Conservation (phyloP, 2,113 vertebrate species). For the Carassius carassius region DNA sequence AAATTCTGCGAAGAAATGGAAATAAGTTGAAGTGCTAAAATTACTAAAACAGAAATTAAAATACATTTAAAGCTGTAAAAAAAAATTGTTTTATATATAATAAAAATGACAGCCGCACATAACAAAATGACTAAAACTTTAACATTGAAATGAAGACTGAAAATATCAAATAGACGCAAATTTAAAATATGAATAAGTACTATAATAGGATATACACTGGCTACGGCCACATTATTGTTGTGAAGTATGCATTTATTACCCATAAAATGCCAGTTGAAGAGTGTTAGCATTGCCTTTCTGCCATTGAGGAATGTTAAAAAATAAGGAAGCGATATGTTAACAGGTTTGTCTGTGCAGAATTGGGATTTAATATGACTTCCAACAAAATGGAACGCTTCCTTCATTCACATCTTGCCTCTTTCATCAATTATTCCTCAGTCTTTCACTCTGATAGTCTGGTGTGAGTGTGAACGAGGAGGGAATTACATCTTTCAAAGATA, state of each 20-base stretch:
- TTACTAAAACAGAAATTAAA: neutral
- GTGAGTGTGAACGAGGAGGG: constrained; percentile 55
- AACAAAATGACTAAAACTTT: neutral
- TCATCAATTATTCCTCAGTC: constrained; percentile 63
- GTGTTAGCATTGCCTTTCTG: neutral
- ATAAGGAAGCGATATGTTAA: too few species aligned
- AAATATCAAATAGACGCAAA: neutral
- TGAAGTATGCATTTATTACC: neutral
- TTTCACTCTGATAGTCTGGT: constrained; percentile 60
- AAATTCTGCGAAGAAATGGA: neutral
- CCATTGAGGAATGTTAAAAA: neutral
- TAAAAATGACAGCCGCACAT: neutral
- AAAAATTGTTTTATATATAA: neutral
- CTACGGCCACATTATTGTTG: neutral
- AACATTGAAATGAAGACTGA: neutral
- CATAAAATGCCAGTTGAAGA: neutral
- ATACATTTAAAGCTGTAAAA: neutral
- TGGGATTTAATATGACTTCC: neutral
- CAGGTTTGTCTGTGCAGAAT: neutral
- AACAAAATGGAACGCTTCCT: neutral
- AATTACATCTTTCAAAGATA: constrained; percentile 54
- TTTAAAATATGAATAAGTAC: neutral
- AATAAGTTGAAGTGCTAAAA: neutral
- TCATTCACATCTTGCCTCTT: constrained; percentile 48
- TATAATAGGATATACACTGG: neutral